Evolutionary conservation across 1,140 invertebrate genomes (phyloP).

Genomic region (Geopemphigus sp.): DNA sequence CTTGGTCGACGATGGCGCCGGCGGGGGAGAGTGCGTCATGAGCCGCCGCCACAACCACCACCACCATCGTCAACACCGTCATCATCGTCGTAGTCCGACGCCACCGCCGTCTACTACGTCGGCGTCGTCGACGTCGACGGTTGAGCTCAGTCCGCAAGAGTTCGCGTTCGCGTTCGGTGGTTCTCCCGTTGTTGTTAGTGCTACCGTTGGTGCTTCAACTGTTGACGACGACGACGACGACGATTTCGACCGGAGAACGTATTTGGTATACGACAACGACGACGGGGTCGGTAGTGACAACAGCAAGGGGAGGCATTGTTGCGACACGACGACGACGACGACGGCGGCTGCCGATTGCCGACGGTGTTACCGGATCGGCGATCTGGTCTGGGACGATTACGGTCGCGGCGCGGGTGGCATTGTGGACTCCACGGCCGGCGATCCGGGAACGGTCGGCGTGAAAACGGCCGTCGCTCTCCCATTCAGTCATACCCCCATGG

Average conservation of each 20-base stretch:
- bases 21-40: conserved; percentile 2
- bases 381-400: conserved; percentile 17
- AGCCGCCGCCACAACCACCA: too few relatives aligned
- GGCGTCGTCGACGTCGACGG: too few relatives aligned
- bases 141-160: conserved; percentile 24
- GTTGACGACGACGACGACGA: background rate
- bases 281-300: background rate
- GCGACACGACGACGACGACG: background rate
- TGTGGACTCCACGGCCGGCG: background rate
- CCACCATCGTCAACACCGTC: too few relatives aligned
- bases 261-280: background rate
- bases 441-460: too few relatives aligned
- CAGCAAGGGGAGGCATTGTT: too few relatives aligned
- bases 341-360: background rate
- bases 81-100: background rate
- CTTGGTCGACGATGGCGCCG: background rate
- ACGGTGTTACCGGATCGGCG: background rate
- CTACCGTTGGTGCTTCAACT: background rate
- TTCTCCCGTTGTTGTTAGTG: background rate
- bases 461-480: conserved; percentile 29
- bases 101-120: background rate
- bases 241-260: conserved; percentile 3
- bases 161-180: conserved; percentile 1
- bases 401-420: background rate
- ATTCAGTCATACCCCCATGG: conserved; percentile 50